Base-by-base conservation (phyloP, 2,888 invertebrate species). In the Trichacis sp. region DNA sequence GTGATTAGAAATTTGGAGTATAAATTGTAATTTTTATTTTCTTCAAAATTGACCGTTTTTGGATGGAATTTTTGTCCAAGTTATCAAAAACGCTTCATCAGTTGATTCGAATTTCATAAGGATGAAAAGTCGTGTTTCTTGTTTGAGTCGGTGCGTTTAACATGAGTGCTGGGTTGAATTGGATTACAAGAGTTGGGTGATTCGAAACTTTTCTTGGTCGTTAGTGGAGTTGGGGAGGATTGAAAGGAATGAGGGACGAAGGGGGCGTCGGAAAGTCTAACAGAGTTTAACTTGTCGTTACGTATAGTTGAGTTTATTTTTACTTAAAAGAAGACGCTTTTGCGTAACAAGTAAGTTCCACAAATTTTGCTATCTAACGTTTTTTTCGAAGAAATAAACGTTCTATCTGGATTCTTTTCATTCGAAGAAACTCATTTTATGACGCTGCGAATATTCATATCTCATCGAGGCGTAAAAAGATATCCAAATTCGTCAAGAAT, bases 161-260 rank as follows among this genome's bases (percentile, higher is more conserved):
- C 12, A 20, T 12, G 30, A 15, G 29, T 40, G 52, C 40, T 42
- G 24, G 46, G 33, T 33, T 33, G 14, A 56, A 63, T 63, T 48
- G 49, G 57, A 63, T 63, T 57, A 53, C 57, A 43, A 56, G 50
- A 56, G 24, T 36, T 29, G 14, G 49, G 49, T 53, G 29, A 33
- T 54, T 54, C 58, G 42, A 46, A 64, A 64, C 58, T 64, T 64
- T 54, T 59, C 64, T 54, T 47, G 24, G 47, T 54, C 51, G 42
- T 58, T 52, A 54, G 38, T 19, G 30, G 15, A 45, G 40, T 53
- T 18, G 17, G 17, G 11, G 18, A 42, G 42, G 42, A 17, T 42
- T 18, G 17, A 17, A 42, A 18, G 18, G 42, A 12, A 18, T 14
- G 42, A 4, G 15, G 18, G 42, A 9, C 12, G 42, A 18, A 15